A percentile compares a stretch with the other conserved stretches of the same genome.
phyloP scores from a whole-genome alignment of 2,113 vertebrate genomes.

The Mionectes macconnelli region DNA sequence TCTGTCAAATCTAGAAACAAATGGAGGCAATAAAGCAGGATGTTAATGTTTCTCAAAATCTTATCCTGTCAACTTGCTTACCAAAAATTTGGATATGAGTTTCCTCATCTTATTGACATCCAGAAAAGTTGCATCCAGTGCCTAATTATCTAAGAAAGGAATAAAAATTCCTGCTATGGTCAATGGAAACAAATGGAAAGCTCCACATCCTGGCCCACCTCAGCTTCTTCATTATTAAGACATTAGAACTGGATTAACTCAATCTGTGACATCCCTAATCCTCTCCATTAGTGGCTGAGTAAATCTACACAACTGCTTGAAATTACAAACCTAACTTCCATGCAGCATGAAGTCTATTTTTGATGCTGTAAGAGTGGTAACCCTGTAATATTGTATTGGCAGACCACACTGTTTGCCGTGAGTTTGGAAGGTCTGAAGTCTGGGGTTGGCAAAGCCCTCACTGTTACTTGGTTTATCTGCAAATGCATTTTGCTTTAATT shows the following conservation, averaged over 20 bases:
- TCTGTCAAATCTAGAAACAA: neutral
- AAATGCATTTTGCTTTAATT: fast-evolving
- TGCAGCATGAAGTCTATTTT: neutral
- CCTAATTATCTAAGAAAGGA: neutral
- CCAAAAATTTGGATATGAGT: neutral
- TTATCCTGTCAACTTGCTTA: neutral
- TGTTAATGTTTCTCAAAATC: neutral
- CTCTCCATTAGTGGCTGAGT: neutral
- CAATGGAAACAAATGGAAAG: neutral
- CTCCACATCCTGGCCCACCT: neutral
- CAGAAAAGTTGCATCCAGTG: neutral
- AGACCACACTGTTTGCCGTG: neutral
- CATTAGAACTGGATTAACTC: neutral
- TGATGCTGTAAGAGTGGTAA: neutral
- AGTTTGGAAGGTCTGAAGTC: neutral
- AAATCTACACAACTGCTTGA: neutral
- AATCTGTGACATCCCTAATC: too few relatives aligned
- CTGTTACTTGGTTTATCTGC: neutral
- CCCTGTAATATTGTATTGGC: neutral
- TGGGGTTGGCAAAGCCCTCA: neutral
- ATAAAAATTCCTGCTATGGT: neutral
- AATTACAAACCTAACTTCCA: neutral
- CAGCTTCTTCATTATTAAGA: neutral
- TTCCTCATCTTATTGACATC: neutral
- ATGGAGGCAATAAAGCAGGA: neutral